Conservation (phyloP, 2,888 invertebrate species). For the Eupithecia vulgata region DNA sequence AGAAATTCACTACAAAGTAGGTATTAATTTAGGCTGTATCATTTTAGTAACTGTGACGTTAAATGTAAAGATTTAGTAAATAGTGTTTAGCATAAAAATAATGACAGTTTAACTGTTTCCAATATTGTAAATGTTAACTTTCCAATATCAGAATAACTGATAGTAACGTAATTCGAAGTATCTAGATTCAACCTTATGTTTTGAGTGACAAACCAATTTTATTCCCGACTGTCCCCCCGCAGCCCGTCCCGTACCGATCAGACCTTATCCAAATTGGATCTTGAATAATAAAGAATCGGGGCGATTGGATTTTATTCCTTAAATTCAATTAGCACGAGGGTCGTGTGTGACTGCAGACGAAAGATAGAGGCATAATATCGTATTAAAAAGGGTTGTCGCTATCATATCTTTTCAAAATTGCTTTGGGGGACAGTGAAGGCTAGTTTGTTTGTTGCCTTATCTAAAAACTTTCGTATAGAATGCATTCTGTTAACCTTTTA, state of each 20-base stretch:
- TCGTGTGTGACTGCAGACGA: conserved; percentile 82
- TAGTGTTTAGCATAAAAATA: background rate
- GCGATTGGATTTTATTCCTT: conserved; percentile 85
- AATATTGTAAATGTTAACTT: background rate
- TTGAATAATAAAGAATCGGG: conserved; percentile 85
- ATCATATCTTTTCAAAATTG: conserved; percentile 29
- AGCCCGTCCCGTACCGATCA: conserved; percentile 76
- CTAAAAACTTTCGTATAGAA: background rate
- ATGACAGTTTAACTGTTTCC: background rate
- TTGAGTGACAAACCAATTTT: conserved; percentile 85
- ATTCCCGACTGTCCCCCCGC: conserved; percentile 77
- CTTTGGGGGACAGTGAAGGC: background rate
- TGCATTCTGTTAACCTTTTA: background rate
- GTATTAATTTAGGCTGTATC: background rate
- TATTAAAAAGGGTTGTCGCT: conserved; percentile 77
- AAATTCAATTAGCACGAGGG: conserved; percentile 85
- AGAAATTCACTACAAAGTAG: background rate
- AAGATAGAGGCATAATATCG: conserved; percentile 79
- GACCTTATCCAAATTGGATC: conserved; percentile 85
- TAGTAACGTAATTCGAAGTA: conserved; percentile 35
- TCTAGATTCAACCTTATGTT: conserved; percentile 77
- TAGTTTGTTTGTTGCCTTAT: background rate
- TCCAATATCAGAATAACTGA: conserved; percentile 30
- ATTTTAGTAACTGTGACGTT: background rate
- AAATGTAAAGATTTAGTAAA: background rate